Evolutionary conservation across 1,140 invertebrate genomes (phyloP), one percentile per base, ranked within the genome.

Genomic region (Pteromalus puparum): DNA sequence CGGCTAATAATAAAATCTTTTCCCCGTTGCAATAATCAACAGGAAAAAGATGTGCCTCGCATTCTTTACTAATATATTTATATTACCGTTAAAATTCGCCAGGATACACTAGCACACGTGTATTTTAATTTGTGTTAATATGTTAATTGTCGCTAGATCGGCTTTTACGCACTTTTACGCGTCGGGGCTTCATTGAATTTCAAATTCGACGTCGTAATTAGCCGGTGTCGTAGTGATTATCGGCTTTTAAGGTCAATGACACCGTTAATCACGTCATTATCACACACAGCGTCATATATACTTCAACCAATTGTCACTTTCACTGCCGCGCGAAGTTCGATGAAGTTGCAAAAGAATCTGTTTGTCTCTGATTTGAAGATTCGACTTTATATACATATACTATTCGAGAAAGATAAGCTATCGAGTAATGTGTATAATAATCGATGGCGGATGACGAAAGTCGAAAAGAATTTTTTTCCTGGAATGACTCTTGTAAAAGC

Each of bases 31-130:
- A 34, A 5, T 34, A 34, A 5, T 34, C 30, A 34, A 53, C 48
- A 53, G 48, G 48, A 53, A 53, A 53, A 53, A 53, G 18, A 18
- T 0, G 13, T 15, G 48, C 48, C 0, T n/a, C n/a, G n/a, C n/a
- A n/a, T n/a, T n/a, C n/a, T n/a, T n/a, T n/a, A n/a, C n/a, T n/a
- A n/a, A 53, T 18, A 48, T 48, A 10, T 13, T 9, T 72, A 34
- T 70, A 30, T 72, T 72, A 72, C 68, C 68, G 68, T 72, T 72
- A 72, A 72, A 26, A 72, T 72, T 72, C 4, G 12, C 68, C 68
- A 72, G 26, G 68, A 72, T 13, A 28, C 26, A n/a, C n/a, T n/a
- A n/a, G 9, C 48, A 18, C 13, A 4, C 4, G 28, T 30, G 18
- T 28, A 12, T 30, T 73, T 18, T 13, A 38, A 38, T 7, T 24